Evolutionary conservation across 2,888 invertebrate species (phyloP).

Genomic region (Achlya flavicornis): DNA sequence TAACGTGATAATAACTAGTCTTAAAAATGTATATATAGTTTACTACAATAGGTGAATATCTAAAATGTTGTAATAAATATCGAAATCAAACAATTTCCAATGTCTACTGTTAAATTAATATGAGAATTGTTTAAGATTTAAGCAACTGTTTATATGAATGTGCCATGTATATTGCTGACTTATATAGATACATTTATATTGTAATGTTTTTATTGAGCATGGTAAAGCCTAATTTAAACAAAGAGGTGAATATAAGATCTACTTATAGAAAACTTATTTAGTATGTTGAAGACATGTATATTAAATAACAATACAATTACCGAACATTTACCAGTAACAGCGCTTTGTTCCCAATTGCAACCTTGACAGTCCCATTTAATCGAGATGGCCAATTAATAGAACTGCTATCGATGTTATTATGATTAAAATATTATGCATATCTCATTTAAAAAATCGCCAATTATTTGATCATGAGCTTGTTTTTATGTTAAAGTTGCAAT

Average conservation of each 20-base stretch:
- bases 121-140: slow-evolving; percentile 38
- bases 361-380: slow-evolving; percentile 30
- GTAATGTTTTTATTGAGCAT: slow-evolving; percentile 53
- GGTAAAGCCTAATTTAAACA: slow-evolving; percentile 20
- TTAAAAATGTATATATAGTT: slow-evolving; percentile 73
- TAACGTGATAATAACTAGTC: slow-evolving; percentile 83
- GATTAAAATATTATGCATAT: too few species aligned
- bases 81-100: slow-evolving; percentile 49
- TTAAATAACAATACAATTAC: slow-evolving; percentile 46
- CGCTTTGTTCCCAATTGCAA: slow-evolving; percentile 52
- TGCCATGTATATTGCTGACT: slow-evolving; percentile 73
- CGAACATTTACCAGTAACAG: slow-evolving; percentile 44
- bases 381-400: not conserved
- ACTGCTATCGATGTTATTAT: not conserved
- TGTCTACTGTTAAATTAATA: slow-evolving; percentile 42
- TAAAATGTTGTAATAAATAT: slow-evolving; percentile 54
- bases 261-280: slow-evolving; percentile 45
- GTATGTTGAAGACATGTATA: slow-evolving; percentile 47
- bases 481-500: slow-evolving; percentile 47
- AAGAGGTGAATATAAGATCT: slow-evolving; percentile 26
- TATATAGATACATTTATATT: slow-evolving; percentile 55
- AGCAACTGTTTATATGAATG: slow-evolving; percentile 58
- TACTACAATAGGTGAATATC: slow-evolving; percentile 56
- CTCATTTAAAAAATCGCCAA: too few species aligned
- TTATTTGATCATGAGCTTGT: too few species aligned